phyloP scores from a whole-genome alignment of 2,113 vertebrate species.

The Mesoclemmys tuberculata region DNA sequence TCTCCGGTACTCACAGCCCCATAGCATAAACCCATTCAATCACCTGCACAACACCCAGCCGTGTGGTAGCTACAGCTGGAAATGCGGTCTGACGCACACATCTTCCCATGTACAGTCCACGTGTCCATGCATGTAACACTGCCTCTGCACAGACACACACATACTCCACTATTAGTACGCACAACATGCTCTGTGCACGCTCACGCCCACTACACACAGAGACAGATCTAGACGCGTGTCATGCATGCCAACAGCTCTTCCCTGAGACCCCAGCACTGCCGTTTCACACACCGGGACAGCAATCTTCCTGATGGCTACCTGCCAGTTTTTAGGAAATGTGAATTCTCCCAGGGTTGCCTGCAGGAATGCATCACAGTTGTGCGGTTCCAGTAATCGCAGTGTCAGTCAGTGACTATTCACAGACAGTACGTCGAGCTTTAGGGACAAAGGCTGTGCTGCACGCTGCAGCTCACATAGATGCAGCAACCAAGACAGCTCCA shows the following conservation, averaged over 20 bases:
- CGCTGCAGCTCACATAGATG: no score
- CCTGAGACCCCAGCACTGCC: background rate
- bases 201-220: background rate
- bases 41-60: no score
- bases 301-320: background rate
- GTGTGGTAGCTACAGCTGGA: no score
- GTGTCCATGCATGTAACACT: no score
- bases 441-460: background rate
- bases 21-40: no score
- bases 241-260: background rate
- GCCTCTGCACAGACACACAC: no score
- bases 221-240: background rate
- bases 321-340: rapidly evolving
- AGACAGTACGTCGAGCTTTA: rapidly evolving
- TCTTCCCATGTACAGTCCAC: background rate
- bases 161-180: background rate
- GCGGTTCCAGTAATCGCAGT: background rate
- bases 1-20: no score
- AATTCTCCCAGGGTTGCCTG: background rate
- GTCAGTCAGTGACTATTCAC: background rate
- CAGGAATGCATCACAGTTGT: background rate
- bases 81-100: background rate
- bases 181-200: background rate
- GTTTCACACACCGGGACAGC: background rate
- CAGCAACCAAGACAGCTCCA: background rate